Evolutionary conservation across 2,113 vertebrate genomes (phyloP).

Genomic region (Cercocebus atys): DNA sequence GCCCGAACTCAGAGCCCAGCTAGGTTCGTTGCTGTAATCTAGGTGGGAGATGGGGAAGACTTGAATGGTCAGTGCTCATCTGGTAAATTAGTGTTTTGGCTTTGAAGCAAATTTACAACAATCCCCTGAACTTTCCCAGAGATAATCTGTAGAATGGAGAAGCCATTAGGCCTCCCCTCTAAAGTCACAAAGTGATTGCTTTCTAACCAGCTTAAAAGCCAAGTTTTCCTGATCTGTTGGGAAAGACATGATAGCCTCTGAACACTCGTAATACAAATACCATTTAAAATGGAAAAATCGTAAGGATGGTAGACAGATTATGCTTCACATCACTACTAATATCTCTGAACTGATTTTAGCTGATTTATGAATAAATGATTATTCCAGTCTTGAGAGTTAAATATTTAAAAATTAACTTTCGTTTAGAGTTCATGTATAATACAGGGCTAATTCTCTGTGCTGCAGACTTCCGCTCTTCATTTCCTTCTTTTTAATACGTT

Average conservation of each 20-base stretch:
- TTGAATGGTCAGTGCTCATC: neutral
- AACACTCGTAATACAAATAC: neutral
- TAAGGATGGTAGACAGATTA: conserved; percentile 21
- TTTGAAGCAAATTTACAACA: neutral
- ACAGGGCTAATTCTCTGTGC: conserved; percentile 45
- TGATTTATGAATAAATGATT: conserved; percentile 72
- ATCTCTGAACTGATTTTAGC: conserved; percentile 51
- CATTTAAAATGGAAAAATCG: conserved; percentile 39
- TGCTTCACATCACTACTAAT: conserved; percentile 11
- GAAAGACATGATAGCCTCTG: neutral
- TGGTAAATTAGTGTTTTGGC: neutral
- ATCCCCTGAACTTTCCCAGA: neutral
- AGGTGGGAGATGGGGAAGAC: neutral
- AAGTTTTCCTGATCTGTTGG: neutral
- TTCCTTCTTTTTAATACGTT: conserved; percentile 33
- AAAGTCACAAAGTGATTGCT: neutral
- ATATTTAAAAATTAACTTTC: conserved; percentile 70
- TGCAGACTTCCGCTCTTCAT: conserved; percentile 42
- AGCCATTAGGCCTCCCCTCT: neutral
- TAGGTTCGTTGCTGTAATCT: neutral
- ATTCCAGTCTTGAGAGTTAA: conserved; percentile 47
- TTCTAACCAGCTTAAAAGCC: neutral
- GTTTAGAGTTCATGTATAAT: conserved; percentile 69
- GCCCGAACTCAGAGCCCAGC: neutral
- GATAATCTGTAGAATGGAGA: conserved; percentile 12